Evolutionary conservation across 2,888 invertebrate species (phyloP).

Genomic region (Drosophila nr. fundita): DNA sequence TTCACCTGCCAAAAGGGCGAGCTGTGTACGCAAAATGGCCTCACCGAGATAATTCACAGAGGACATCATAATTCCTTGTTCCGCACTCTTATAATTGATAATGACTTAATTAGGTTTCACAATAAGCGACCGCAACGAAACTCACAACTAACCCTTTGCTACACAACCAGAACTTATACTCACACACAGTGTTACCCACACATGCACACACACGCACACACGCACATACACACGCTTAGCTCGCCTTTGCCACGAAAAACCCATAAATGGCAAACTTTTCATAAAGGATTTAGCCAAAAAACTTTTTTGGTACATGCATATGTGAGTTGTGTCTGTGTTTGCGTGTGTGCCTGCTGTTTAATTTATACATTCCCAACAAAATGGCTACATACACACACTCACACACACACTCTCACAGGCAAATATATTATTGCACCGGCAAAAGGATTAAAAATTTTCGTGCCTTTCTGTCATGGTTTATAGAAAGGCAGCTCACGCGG

Average conservation of each 20-base stretch:
- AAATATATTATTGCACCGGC: slow-evolving; percentile 73
- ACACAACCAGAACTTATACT: slow-evolving; percentile 11
- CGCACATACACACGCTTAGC: slow-evolving; percentile 8
- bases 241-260: slow-evolving; percentile 48
- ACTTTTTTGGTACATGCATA: slow-evolving; percentile 57
- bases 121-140: slow-evolving; percentile 41
- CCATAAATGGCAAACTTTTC: slow-evolving; percentile 75
- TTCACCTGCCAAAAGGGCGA: slow-evolving; percentile 48
- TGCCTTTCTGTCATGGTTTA: slow-evolving; percentile 54
- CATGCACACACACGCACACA: slow-evolving; percentile 9
- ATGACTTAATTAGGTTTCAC: slow-evolving; percentile 74
- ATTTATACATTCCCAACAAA: slow-evolving; percentile 66
- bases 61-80: slow-evolving; percentile 1
- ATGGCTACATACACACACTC: slow-evolving; percentile 27
- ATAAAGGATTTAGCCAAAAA: slow-evolving; percentile 76
- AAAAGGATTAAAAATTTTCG: slow-evolving; percentile 77
- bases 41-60: not conserved
- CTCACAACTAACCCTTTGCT: slow-evolving; percentile 29
- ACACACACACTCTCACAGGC: slow-evolving; percentile 15
- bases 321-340: slow-evolving; percentile 43
- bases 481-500: slow-evolving; percentile 31
- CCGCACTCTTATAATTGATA: slow-evolving; percentile 63
- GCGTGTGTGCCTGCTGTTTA: slow-evolving; percentile 62
- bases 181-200: slow-evolving; percentile 5
- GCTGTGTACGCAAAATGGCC: slow-evolving; percentile 10